Conservation (phyloP, 2,797 vertebrate species). For the Alexandromys oeconomus region DNA sequence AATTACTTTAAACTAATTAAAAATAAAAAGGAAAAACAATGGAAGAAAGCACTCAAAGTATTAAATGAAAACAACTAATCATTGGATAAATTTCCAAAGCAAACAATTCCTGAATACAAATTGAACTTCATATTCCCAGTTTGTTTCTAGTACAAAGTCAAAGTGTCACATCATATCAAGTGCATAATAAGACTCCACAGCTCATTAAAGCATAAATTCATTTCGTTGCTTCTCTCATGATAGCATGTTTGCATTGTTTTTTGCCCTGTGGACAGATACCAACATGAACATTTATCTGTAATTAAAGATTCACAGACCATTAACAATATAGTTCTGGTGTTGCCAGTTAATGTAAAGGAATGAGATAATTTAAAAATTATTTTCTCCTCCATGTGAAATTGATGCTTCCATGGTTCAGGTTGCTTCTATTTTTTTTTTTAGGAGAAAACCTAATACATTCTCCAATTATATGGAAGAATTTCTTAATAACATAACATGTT, state of each 20-base stretch:
- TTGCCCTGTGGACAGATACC: slow-evolving; percentile 71
- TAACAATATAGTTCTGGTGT: slow-evolving; percentile 68
- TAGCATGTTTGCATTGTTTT: slow-evolving; percentile 74
- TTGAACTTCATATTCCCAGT: slow-evolving; percentile 71
- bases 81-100: slow-evolving; percentile 65
- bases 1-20: slow-evolving; percentile 77
- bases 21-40: slow-evolving; percentile 57
- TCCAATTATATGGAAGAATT: background rate
- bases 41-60: slow-evolving; percentile 47
- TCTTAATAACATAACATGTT: background rate
- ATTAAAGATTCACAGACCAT: slow-evolving; percentile 81
- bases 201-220: slow-evolving; percentile 80
- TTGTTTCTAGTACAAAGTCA: slow-evolving; percentile 74
- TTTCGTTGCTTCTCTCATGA: slow-evolving; percentile 69
- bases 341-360: slow-evolving; percentile 65
- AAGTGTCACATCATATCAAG: slow-evolving; percentile 78
- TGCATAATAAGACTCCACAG: slow-evolving; percentile 73
- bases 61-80: slow-evolving; percentile 64
- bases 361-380: slow-evolving; percentile 57
- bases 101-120: slow-evolving; percentile 72
- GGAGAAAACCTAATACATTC: background rate
- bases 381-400: slow-evolving; percentile 30
- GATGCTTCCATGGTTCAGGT: background rate
- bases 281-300: slow-evolving; percentile 78
- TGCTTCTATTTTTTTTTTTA: background rate